These are phyloP conservation scores for Ichneumoninae sp. DNA, from an alignment of 2,888 invertebrate species.

Conservation along the genomic window DNA sequence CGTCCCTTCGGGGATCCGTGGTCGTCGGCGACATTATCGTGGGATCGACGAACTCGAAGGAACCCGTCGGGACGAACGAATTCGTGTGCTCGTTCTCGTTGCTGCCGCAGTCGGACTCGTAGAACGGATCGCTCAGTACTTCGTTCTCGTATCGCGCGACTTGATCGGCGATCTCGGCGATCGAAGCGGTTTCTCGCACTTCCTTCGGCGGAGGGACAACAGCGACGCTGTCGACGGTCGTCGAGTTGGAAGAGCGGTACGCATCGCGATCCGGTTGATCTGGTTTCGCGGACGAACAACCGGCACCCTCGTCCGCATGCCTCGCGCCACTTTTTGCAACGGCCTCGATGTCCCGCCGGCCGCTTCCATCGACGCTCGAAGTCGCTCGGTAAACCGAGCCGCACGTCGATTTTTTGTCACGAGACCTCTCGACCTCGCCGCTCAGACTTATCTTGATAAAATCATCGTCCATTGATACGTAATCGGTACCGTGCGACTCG, in stretches of 20 bases:
- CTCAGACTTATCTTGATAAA: conserved; percentile 72
- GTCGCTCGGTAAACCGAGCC: conserved; percentile 12
- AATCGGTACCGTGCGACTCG: conserved; percentile 77
- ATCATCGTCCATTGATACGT: conserved; percentile 80
- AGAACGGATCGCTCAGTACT: conserved; percentile 79
- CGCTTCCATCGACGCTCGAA: conserved; percentile 23
- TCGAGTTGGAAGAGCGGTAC: background rate
- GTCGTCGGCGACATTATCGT: conserved; percentile 60
- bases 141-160: conserved; percentile 78
- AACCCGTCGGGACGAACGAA: conserved; percentile 74
- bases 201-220: background rate
- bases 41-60: conserved; percentile 77
- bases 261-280: conserved; percentile 24
- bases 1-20: conserved; percentile 39
- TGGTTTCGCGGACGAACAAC: conserved; percentile 33
- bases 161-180: conserved; percentile 73
- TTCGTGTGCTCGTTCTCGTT: conserved; percentile 70
- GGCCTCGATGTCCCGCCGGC: background rate
- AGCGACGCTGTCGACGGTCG: background rate
- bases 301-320: conserved; percentile 41
- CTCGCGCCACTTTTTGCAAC: conserved; percentile 48
- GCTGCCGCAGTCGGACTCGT: conserved; percentile 78
- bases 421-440: conserved; percentile 63
- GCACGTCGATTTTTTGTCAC: conserved; percentile 54
- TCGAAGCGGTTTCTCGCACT: conserved; percentile 31